These are phyloP conservation scores for Fragum fragum DNA, from an alignment of 2,888 invertebrate genomes.

Conservation along the genomic window DNA sequence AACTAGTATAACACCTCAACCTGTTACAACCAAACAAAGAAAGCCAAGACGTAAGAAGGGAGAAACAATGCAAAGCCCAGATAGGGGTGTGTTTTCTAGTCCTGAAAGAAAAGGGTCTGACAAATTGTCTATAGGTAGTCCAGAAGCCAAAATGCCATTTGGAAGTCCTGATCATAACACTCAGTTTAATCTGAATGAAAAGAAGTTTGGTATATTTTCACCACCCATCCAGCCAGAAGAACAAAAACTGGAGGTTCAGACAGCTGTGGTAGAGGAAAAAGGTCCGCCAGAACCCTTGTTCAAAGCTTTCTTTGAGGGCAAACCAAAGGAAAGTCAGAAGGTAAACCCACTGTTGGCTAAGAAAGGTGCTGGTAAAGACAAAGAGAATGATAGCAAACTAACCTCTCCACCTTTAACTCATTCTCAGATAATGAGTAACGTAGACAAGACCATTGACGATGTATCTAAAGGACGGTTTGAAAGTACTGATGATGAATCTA, in stretches of 20 bases:
- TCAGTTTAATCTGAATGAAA: slow-evolving; percentile 33
- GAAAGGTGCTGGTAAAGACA: slow-evolving; percentile 39
- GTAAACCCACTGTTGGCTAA: slow-evolving; percentile 55
- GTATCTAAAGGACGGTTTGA: slow-evolving; percentile 91
- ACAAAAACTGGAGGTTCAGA: slow-evolving; percentile 47
- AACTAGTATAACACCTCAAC: slow-evolving; percentile 19
- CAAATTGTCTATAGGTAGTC: slow-evolving; percentile 59
- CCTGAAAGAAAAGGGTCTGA: slow-evolving; percentile 54
- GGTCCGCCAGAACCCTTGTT: slow-evolving; percentile 63
- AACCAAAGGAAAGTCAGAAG: slow-evolving; percentile 50
- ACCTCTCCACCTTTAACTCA: slow-evolving; percentile 30
- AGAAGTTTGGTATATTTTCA: slow-evolving; percentile 57
- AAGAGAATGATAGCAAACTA: slow-evolving; percentile 55
- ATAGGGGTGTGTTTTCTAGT: slow-evolving; percentile 56
- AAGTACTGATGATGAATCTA: slow-evolving; percentile 62
- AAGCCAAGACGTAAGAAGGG: slow-evolving; percentile 64
- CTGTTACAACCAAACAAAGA: slow-evolving; percentile 45
- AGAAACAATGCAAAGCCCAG: slow-evolving; percentile 64
- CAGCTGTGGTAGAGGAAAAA: slow-evolving; percentile 57
- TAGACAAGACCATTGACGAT: slow-evolving; percentile 96
- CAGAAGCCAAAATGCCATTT: slow-evolving; percentile 45
- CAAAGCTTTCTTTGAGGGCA: slow-evolving; percentile 67
- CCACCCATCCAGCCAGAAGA: slow-evolving; percentile 55
- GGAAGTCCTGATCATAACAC: slow-evolving; percentile 56
- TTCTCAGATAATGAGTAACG: slow-evolving; percentile 87